Evolutionary conservation across 2,113 vertebrate species (phyloP).

Genomic region (Phalacrocorax pelagicus): DNA sequence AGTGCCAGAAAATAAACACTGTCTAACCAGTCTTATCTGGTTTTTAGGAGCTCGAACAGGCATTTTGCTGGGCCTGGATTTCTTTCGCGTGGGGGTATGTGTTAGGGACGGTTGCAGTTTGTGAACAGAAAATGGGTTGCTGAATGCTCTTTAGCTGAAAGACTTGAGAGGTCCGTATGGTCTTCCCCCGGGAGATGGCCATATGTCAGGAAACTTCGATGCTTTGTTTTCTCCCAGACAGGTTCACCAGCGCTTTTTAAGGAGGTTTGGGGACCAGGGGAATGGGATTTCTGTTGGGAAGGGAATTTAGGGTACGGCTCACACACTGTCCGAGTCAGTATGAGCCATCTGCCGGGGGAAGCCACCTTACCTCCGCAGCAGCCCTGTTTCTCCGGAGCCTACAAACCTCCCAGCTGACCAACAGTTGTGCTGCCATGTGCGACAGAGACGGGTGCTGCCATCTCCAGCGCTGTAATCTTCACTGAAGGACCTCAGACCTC

Average conservation of each 20-base stretch:
- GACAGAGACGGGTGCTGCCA: background rate
- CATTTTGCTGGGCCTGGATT: background rate
- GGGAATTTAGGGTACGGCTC: background rate
- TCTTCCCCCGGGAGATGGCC: background rate
- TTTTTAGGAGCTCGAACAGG: background rate
- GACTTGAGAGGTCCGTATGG: accelerated
- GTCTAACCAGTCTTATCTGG: constrained; percentile 35
- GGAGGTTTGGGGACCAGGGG: background rate
- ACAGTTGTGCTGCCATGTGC: background rate
- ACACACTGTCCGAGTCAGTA: background rate
- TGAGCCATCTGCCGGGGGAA: background rate
- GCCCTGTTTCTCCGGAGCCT: background rate
- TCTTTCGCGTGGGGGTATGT: background rate
- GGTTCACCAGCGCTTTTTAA: background rate
- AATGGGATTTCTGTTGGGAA: background rate
- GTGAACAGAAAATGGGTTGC: background rate
- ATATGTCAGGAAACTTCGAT: accelerated
- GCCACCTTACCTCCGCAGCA: accelerated
- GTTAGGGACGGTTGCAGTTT: background rate
- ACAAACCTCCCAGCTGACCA: background rate
- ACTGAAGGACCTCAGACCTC: background rate
- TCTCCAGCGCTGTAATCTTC: accelerated
- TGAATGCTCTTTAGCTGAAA: background rate
- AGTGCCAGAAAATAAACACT: constrained; percentile 21
- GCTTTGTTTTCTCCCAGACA: background rate